Conservation (phyloP, 2,797 vertebrate species). For the Thamnophis elegans region DNA sequence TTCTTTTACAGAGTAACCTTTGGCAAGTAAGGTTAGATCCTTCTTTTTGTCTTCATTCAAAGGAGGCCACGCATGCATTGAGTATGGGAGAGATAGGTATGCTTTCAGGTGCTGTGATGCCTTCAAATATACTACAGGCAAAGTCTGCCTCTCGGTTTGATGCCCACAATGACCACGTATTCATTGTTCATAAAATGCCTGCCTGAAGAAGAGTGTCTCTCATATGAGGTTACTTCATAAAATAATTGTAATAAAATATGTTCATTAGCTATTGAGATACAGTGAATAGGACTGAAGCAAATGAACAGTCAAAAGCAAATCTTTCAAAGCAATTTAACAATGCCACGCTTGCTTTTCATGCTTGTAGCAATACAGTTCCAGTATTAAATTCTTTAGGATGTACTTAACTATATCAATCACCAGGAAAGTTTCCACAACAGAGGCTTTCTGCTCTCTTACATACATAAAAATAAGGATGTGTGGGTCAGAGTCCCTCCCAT, state of each 20-base stretch:
- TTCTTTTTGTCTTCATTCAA: neutral
- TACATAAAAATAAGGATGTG: constrained; percentile 60
- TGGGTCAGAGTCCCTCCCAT: constrained; percentile 56
- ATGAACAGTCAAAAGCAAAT: neutral
- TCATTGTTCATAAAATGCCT: neutral
- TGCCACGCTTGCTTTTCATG: neutral
- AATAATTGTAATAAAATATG: neutral
- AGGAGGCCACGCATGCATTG: neutral
- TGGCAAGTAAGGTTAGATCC: neutral
- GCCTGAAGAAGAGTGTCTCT: neutral
- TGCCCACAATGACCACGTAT: too few relatives aligned
- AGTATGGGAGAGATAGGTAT: neutral
- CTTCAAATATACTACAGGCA: neutral
- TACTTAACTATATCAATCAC: neutral
- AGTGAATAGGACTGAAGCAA: neutral
- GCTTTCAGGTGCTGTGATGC: neutral
- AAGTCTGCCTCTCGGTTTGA: neutral
- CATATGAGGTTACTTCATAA: neutral
- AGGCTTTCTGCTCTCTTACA: constrained; percentile 60
- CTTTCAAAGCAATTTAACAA: neutral
- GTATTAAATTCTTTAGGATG: neutral
- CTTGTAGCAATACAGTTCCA: neutral
- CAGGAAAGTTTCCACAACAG: neutral
- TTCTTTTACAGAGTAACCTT: neutral
- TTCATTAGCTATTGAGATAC: neutral